Conservation (phyloP, 2,888 invertebrate species). For the Subacronicta megacephala region DNA sequence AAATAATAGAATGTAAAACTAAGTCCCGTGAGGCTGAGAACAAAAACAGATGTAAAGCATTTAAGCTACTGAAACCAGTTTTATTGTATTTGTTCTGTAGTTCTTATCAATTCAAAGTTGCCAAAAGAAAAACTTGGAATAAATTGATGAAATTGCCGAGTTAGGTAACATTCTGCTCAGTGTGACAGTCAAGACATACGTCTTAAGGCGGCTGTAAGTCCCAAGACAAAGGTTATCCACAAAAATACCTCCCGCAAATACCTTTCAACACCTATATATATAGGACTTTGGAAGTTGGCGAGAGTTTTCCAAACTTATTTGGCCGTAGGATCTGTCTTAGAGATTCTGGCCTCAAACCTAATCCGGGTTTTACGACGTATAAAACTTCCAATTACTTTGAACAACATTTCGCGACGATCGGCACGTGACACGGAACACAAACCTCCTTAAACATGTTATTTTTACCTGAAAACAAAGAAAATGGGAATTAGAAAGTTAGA, state of each 20-base stretch:
- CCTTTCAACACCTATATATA: conserved; percentile 54
- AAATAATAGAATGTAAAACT: too few species aligned
- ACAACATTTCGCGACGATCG: conserved; percentile 21
- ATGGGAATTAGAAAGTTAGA: conserved; percentile 27
- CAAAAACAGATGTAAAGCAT: too few species aligned
- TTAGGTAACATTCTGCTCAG: conserved; percentile 19
- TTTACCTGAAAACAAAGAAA: conserved; percentile 54
- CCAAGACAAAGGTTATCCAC: conserved; percentile 42
- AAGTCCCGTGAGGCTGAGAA: neutral
- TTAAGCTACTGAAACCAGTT: neutral
- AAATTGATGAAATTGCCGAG: conserved; percentile 20
- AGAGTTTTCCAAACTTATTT: conserved; percentile 38
- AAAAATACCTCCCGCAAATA: conserved; percentile 45
- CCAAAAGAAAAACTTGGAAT: conserved; percentile 8
- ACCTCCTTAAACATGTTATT: conserved; percentile 6
- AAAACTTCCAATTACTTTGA: conserved; percentile 55
- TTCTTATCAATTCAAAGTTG: conserved; percentile 28
- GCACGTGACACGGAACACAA: conserved; percentile 27
- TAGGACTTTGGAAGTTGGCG: conserved; percentile 46
- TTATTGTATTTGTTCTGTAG: conserved; percentile 18
- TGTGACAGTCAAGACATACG: conserved; percentile 9
- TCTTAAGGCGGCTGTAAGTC: conserved; percentile 16
- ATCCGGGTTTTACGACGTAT: conserved; percentile 53
- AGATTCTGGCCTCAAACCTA: conserved; percentile 41
- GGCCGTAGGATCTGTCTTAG: conserved; percentile 32